These are phyloP conservation scores for Melieria picta DNA, from an alignment of 2,888 invertebrate species.

Conservation along the genomic window DNA sequence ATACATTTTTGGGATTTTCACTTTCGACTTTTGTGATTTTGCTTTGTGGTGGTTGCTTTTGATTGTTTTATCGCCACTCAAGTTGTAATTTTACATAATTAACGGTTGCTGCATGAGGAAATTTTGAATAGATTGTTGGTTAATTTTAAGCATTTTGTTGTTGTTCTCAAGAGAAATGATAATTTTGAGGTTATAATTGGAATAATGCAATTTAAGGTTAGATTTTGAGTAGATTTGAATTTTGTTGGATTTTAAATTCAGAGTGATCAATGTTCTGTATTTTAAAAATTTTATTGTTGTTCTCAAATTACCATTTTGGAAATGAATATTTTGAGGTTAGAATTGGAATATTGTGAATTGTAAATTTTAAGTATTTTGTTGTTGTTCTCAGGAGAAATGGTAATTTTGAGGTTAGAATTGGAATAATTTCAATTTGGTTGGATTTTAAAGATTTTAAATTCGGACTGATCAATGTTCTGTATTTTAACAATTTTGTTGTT, in stretches of 20 bases:
- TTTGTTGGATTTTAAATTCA: background rate
- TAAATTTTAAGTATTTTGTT: too few relatives aligned
- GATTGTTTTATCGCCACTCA: background rate
- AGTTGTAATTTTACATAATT: too few relatives aligned
- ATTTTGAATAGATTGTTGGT: too few relatives aligned
- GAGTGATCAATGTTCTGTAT: background rate
- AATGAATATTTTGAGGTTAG: too few relatives aligned
- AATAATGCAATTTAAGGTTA: too few relatives aligned
- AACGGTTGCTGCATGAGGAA: too few relatives aligned
- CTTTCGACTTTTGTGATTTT: slow-evolving; percentile 29
- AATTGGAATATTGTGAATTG: too few relatives aligned
- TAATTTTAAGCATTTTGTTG: too few relatives aligned
- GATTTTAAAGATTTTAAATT: background rate
- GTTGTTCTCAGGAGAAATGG: too few relatives aligned
- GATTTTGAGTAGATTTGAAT: background rate
- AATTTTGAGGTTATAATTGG: too few relatives aligned
- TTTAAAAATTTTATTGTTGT: background rate
- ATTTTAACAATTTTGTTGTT: background rate
- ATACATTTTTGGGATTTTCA: slow-evolving; percentile 12
- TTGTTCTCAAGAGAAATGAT: too few relatives aligned
- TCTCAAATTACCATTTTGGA: background rate
- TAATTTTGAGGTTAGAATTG: too few relatives aligned
- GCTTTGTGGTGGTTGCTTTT: background rate
- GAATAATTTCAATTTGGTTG: background rate
- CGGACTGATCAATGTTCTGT: background rate